Percentiles rank a stretch among this genome's conserved stretches.
These are phyloP conservation scores for Hypomecis atomaria DNA, from an alignment of 2,888 invertebrate species.

Conservation along the genomic window DNA sequence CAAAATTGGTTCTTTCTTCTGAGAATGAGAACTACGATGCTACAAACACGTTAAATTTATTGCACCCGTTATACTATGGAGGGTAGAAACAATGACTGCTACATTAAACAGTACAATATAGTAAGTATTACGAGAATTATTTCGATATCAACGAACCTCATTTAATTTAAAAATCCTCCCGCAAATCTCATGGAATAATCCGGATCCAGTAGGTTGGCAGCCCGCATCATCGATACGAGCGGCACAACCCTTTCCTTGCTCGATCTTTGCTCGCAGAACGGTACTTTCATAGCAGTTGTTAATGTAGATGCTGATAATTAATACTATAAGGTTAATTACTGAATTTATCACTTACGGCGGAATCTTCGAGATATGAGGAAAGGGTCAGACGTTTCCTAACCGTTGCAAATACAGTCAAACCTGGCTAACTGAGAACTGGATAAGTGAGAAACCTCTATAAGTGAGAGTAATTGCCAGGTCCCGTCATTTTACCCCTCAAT, in stretches of 20 bases:
- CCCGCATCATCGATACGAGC: slow-evolving; percentile 54
- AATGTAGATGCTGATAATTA: slow-evolving; percentile 44
- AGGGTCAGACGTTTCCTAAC: background rate
- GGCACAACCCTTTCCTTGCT: slow-evolving; percentile 71
- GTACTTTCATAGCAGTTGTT: slow-evolving; percentile 58
- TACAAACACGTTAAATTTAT: too few species aligned
- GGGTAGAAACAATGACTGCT: too few species aligned
- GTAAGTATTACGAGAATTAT: too few species aligned
- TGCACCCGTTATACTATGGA: too few species aligned
- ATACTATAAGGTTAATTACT: slow-evolving; percentile 38
- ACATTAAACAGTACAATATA: too few species aligned
- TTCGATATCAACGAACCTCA: background rate
- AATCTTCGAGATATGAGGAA: background rate
- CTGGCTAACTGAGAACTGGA: too few species aligned
- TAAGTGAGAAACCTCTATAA: too few species aligned
- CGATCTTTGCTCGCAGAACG: slow-evolving; percentile 49
- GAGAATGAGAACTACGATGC: too few species aligned
- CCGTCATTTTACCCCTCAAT: too few species aligned
- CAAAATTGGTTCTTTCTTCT: too few species aligned
- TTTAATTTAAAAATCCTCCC: slow-evolving; percentile 54
- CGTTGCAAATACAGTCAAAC: slow-evolving; percentile 1
- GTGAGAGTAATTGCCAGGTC: too few species aligned
- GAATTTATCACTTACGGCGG: slow-evolving; percentile 15
- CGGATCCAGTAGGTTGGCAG: background rate
- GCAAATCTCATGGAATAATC: slow-evolving; percentile 46